phyloP scores from a whole-genome alignment of 1,140 invertebrate species.

The Ips nitidus region DNA sequence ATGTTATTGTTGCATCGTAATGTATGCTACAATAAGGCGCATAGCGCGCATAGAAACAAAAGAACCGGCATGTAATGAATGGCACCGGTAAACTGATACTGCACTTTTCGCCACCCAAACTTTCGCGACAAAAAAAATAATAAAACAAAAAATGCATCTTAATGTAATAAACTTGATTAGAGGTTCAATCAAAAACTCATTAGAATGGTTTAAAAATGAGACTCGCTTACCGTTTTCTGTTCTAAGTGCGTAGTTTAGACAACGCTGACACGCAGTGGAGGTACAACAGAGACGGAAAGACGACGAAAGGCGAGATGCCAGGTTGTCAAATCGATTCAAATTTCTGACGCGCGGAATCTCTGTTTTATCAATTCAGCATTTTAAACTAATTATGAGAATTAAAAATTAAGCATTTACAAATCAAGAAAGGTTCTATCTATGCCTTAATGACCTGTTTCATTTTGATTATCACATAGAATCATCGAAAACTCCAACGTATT shows the following conservation, averaged over 20 bases:
- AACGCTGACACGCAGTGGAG: slow-evolving; percentile 41
- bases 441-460: no score
- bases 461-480: no score
- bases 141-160: no score
- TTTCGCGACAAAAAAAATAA: no score
- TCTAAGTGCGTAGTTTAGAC: slow-evolving; percentile 42
- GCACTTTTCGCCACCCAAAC: no score
- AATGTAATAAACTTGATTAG: no score
- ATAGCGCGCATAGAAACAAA: slow-evolving; percentile 21
- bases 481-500: no score
- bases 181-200: not conserved
- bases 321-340: slow-evolving; percentile 15
- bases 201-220: slow-evolving; percentile 10
- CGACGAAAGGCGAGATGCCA: slow-evolving; percentile 25
- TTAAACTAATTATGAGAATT: no score
- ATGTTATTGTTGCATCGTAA: no score
- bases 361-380: not conserved
- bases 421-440: no score
- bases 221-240: slow-evolving; percentile 40
- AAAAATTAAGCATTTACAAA: no score
- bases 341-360: slow-evolving; percentile 21
- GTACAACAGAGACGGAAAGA: slow-evolving; percentile 34
- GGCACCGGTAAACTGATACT: slow-evolving; percentile 19
- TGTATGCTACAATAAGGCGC: no score
- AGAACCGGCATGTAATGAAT: slow-evolving; percentile 6